Base-by-base conservation (phyloP, 2,113 vertebrate genomes). In the Nanorana parkeri region DNA sequence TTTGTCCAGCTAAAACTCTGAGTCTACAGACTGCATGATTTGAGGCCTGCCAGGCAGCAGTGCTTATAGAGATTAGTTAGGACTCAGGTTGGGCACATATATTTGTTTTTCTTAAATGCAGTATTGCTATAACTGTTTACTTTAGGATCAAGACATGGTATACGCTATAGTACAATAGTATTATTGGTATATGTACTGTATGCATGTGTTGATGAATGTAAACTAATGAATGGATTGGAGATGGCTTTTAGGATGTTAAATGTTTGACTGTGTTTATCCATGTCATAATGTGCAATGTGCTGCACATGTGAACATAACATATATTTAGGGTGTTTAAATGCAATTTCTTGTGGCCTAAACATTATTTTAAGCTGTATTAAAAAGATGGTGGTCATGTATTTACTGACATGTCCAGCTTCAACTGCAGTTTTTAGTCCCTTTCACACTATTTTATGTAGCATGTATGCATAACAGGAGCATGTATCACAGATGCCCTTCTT, bases 51-150 rank as follows among this genome's bases (percentile, higher is more conserved):
- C 69, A 66, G 54, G 52, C 77, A 24, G 15, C 52, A 68, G 15
- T 67, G 64, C 28, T 54, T 56, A 68, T 68, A 64, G 51, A 78
- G 64, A 41, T 55, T 68, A 78, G 87, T 79, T 69, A 86, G 58
- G 80, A 77, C 78, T 76, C 85, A 83, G 80, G 65, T 75, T 81
- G 84, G 84, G 83, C 77, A 78, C 77, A 13, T 16, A 3, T 11
- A 24, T 63, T 16, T 63, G n/a, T 24, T 23, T 24, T 63, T 24
- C 3, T 63, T 26, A 16, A 24, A 63, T 15, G n/a, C 60, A 63
- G 21, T 21, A 63, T 63, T 21, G 8, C n/a, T 24, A 63, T 16
- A 63, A 63, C 21, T 63, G 15, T 63, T 61, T 0, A 63, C 13
- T 63, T 8, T 4, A 26, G 6, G 21, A 5, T 26, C n/a, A 17